These are phyloP conservation scores for cattle (Bos taurus) DNA, from an alignment of 2,113 vertebrate species.

Conservation along the genomic window DNA sequence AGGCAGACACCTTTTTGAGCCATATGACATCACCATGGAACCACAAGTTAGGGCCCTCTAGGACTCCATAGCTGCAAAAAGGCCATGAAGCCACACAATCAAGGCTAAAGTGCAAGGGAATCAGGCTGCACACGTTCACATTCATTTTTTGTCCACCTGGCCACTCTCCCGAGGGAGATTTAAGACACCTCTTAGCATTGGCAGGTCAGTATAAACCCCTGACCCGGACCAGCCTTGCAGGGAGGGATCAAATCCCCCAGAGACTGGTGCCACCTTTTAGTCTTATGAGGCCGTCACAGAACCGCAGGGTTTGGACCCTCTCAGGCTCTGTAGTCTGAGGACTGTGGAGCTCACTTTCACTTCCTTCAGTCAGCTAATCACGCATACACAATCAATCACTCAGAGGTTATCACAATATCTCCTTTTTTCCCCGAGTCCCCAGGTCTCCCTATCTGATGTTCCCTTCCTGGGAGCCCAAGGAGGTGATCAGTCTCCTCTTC, in stretches of 20 bases:
- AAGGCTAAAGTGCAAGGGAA: neutral
- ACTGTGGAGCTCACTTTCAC: neutral
- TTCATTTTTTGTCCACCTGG: neutral
- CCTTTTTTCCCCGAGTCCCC: neutral
- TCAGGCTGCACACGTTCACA: neutral
- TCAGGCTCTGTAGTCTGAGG: neutral
- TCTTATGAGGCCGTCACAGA: neutral
- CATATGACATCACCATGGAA: neutral
- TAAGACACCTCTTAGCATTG: neutral
- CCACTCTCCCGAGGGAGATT: accelerated
- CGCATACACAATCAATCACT: neutral
- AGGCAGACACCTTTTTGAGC: neutral
- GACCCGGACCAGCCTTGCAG: neutral
- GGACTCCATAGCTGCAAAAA: neutral
- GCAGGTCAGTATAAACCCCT: neutral
- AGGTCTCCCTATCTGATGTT: neutral
- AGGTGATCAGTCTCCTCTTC: neutral
- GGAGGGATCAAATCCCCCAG: neutral
- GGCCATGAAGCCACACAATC: neutral
- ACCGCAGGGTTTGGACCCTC: neutral
- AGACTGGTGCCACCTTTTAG: neutral
- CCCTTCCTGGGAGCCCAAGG: neutral
- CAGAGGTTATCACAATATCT: neutral
- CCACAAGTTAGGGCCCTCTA: neutral
- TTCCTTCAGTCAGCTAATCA: neutral